Evolutionary conservation across 1,140 invertebrate species (phyloP).

Genomic region (Eufriesea mexicana): DNA sequence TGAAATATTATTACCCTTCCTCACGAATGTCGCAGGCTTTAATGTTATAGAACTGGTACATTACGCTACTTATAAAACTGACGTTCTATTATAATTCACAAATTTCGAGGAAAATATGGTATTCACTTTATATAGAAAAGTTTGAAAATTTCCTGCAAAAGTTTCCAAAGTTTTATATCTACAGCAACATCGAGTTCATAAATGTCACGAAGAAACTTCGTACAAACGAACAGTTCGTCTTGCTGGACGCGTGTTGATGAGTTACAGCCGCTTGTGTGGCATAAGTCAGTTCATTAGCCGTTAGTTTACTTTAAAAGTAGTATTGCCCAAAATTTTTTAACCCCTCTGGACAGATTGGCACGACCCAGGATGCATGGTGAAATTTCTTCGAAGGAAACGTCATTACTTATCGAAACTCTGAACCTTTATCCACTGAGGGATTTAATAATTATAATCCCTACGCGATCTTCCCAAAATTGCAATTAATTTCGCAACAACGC

Average conservation of each 20-base stretch:
- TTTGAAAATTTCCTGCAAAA: neutral
- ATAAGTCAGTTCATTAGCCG: neutral
- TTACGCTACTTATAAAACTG: no score
- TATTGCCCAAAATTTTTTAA: neutral
- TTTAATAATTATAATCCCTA: neutral
- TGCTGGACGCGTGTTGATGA: neutral
- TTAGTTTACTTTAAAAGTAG: neutral
- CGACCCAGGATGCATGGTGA: neutral
- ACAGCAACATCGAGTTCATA: neutral
- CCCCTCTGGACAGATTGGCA: neutral
- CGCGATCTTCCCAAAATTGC: neutral
- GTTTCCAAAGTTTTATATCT: neutral
- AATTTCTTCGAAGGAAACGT: neutral
- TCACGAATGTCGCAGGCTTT: no score
- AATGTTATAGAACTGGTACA: no score
- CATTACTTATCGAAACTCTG: no score
- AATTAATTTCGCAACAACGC: neutral
- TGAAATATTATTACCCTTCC: no score
- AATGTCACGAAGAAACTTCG: neutral
- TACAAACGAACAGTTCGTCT: conserved; percentile 1
- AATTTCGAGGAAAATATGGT: no score
- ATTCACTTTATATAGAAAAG: no score
- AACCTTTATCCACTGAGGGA: no score
- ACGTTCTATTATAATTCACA: no score
- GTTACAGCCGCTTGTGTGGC: neutral